These are phyloP conservation scores for Ailuropoda melanoleuca DNA, from an alignment of 2,113 vertebrate genomes.

Conservation along the genomic window DNA sequence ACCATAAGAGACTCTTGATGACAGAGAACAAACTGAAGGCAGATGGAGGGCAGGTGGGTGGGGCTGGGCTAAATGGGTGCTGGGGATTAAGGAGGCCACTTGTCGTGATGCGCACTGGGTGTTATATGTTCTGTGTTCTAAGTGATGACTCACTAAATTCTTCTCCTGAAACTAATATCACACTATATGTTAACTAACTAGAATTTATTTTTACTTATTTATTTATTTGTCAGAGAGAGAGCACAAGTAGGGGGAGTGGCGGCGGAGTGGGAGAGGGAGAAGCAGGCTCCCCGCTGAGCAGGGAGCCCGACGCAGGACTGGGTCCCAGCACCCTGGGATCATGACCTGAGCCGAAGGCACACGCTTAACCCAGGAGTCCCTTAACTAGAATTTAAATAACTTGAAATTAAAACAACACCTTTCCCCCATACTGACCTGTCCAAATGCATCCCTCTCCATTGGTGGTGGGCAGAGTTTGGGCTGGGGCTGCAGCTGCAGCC, in stretches of 20 bases:
- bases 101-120: background rate
- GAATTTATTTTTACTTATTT: background rate
- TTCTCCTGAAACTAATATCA: background rate
- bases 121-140: too few relatives aligned
- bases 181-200: background rate
- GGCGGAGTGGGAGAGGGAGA: too few relatives aligned
- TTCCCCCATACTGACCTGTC: too few relatives aligned
- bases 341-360: too few relatives aligned
- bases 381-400: background rate
- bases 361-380: too few relatives aligned
- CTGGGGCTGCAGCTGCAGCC: background rate
- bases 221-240: too few relatives aligned
- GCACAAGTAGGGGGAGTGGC: too few relatives aligned
- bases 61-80: too few relatives aligned
- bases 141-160: background rate
- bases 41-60: background rate
- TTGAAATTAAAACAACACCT: background rate
- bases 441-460: background rate
- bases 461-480: rapidly evolving
- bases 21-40: background rate
- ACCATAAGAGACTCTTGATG: background rate
- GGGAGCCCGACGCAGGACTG: too few relatives aligned
- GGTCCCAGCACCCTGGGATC: too few relatives aligned
- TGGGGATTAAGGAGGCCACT: background rate
- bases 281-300: too few relatives aligned